Evolutionary conservation across 2,797 vertebrate species (phyloP), one percentile per base, ranked within the genome.

Genomic region (Oreonectes daqikongensis): DNA sequence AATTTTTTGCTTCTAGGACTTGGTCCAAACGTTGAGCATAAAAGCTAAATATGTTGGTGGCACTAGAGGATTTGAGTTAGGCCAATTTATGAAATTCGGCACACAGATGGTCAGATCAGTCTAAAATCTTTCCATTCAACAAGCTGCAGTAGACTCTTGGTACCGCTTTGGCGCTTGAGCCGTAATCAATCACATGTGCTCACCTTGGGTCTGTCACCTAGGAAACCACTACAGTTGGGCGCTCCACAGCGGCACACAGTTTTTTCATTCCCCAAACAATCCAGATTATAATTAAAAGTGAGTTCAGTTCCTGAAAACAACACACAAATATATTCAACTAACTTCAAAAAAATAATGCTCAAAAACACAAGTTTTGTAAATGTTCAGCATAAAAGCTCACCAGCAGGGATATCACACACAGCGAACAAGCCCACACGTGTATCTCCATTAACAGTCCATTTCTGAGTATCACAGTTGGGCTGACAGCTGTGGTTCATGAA

Each of bases 401-500:
- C 97, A 92, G 95, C 91, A 50, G 96, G 95, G 77, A 99, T 94
- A 86, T 98, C 96, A 1, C 95, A 95, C 83, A 98, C 90, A 0
- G 98, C 97, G 5, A 99, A 99, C 59, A 99, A 88, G 7, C 97
- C 97, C 1, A 99, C 98, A 0, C 97, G 93, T 0, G 97, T 99
- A 88, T 99, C 97, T 0, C 98, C 97, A 2, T 99, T 95, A 67
- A 99, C 98, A 0, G 97, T 98, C 98, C 98, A 99, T 85, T 99
- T 99, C 59, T 99, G 95, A 0, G 97, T 99, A 85, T 99, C 98
- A 50, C 97, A 98, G 91, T 99, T 99, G 85, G 98, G 98, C 87
- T 99, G 95, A 84, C 98, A 99, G 94, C 98, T 99, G 93, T 99
- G 98, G 84, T 99, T 99, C 98, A 99, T 99, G 85, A 99, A 99